phyloP scores from a whole-genome alignment of 2,113 vertebrate species.

The Brachyhypopomus gauderio region DNA sequence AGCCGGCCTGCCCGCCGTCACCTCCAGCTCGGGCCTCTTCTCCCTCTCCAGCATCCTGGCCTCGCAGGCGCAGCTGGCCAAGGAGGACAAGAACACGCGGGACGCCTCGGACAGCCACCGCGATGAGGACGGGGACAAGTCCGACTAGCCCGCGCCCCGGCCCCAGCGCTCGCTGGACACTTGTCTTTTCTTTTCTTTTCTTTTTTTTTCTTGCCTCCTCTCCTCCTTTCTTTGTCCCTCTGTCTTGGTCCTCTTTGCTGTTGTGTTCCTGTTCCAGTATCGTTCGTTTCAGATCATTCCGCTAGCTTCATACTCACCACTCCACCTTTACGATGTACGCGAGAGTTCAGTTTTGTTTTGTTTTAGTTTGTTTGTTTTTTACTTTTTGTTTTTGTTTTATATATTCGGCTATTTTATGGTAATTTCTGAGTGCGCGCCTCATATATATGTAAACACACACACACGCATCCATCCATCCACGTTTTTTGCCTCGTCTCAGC shows the following conservation, averaged over 20 bases:
- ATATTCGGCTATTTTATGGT: slow-evolving; percentile 18
- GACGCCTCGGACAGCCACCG: slow-evolving; percentile 84
- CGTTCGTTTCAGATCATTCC: slow-evolving; percentile 40
- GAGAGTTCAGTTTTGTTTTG: slow-evolving; percentile 24
- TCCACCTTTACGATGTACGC: slow-evolving; percentile 19
- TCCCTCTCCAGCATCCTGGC: slow-evolving; percentile 92
- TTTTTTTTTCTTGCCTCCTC: not conserved
- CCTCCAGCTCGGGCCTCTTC: slow-evolving; percentile 89
- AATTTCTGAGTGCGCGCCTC: slow-evolving; percentile 28
- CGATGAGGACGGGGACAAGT: slow-evolving; percentile 92
- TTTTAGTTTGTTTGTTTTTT: slow-evolving; percentile 13
- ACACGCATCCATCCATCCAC: slow-evolving; percentile 26
- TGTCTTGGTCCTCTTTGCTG: slow-evolving; percentile 26
- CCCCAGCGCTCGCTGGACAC: slow-evolving; percentile 32
- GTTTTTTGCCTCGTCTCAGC: slow-evolving; percentile 41
- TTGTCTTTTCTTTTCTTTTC: slow-evolving; percentile 13
- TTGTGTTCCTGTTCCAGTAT: slow-evolving; percentile 26
- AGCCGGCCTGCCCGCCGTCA: slow-evolving; percentile 82
- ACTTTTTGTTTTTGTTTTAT: slow-evolving; percentile 36
- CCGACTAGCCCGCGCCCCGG: slow-evolving; percentile 78
- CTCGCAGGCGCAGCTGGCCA: slow-evolving; percentile 89
- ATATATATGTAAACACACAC: not conserved
- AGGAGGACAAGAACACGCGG: slow-evolving; percentile 93
- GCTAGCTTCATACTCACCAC: slow-evolving; percentile 45
- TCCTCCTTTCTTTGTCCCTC: not conserved